Percentiles rank a stretch among this genome's conserved stretches.
Conservation (phyloP, 2,113 vertebrate genomes). For the Pseudorectes ferrugineus region DNA sequence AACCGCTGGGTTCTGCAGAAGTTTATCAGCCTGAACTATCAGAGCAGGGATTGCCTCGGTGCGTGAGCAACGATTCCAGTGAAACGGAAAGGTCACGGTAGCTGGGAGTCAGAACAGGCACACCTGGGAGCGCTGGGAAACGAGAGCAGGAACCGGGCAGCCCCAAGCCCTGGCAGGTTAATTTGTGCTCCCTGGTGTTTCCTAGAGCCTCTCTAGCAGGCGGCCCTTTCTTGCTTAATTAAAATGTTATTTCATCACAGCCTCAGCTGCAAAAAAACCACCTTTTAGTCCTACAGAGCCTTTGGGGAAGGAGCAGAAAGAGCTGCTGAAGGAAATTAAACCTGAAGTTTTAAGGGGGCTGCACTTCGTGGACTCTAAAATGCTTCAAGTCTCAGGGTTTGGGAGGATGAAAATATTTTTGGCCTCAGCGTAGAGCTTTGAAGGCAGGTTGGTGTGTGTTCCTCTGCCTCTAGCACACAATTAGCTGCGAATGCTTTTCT, state of each 20-base stretch:
- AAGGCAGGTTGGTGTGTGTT: neutral
- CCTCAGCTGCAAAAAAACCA: neutral
- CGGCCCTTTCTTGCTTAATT: neutral
- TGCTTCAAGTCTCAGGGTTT: neutral
- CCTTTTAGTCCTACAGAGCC: neutral
- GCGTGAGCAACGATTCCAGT: neutral
- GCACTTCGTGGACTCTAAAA: neutral
- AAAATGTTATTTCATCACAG: neutral
- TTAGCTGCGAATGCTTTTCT: neutral
- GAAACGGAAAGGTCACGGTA: neutral
- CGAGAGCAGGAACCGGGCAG: neutral
- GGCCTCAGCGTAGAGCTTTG: neutral
- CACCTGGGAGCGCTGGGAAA: neutral
- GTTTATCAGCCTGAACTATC: neutral
- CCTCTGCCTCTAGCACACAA: neutral
- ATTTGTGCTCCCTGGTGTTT: neutral
- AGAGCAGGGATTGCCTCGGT: neutral
- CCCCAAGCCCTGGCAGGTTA: accelerated
- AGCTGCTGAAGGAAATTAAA: neutral
- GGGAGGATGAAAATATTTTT: neutral
- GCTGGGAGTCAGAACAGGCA: neutral
- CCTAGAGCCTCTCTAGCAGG: neutral
- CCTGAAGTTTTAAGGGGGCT: neutral
- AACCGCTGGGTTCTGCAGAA: neutral
- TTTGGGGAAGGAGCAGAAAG: neutral